A percentile compares a stretch with the other conserved stretches of the same genome.
Evolutionary conservation across 2,888 invertebrate genomes (phyloP).

Genomic region (Troides helena): DNA sequence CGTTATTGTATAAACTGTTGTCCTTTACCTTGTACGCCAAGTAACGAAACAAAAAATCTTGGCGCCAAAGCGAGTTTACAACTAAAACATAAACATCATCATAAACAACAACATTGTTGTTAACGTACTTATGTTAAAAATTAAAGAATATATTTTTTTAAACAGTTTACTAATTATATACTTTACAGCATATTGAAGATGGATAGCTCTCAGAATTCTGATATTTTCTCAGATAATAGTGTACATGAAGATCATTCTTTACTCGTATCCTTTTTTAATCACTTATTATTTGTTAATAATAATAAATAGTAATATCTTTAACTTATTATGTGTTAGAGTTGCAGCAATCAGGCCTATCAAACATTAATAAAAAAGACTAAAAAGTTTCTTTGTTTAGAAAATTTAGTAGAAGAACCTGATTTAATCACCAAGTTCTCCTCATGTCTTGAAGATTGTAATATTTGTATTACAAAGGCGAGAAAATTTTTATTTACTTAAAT

Average conservation of each 20-base stretch:
- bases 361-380: conserved; percentile 50
- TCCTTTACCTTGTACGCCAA: too few relatives aligned
- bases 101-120: too few relatives aligned
- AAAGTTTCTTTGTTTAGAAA: conserved; percentile 37
- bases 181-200: conserved; percentile 34
- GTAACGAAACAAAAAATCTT: too few relatives aligned
- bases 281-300: conserved; percentile 1
- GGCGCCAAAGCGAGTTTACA: too few relatives aligned
- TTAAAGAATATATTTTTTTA: neutral
- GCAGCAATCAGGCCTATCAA: conserved; percentile 46
- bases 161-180: neutral
- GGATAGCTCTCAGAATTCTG: conserved; percentile 61
- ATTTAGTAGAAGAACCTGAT: conserved; percentile 39
- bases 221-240: conserved; percentile 48
- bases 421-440: conserved; percentile 44
- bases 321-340: conserved; percentile 35
- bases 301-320: conserved; percentile 10
- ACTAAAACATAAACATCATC: too few relatives aligned
- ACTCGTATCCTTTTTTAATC: conserved; percentile 49
- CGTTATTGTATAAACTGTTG: too few relatives aligned
- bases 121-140: too few relatives aligned
- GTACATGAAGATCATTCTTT: conserved; percentile 37
- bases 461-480: conserved; percentile 56
- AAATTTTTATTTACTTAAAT: neutral
- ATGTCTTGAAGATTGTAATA: conserved; percentile 51